Conservation (phyloP, 2,888 invertebrate genomes). For the Apotomis betuletana region DNA sequence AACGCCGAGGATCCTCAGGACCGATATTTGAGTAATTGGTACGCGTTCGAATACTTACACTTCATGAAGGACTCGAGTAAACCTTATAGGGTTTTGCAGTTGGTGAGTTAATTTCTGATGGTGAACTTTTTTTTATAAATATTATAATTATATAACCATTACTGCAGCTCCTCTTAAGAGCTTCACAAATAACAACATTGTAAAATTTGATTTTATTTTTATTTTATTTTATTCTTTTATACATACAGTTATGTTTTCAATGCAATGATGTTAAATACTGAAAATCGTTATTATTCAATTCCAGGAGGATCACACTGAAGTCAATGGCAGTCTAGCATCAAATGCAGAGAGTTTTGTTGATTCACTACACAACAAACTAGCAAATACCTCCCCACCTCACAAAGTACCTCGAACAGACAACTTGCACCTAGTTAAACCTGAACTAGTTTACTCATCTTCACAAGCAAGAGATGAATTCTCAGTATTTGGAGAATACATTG, state of each 20-base stretch:
- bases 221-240: no score
- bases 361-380: constrained; percentile 58
- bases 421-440: constrained; percentile 56
- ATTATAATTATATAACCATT: background rate
- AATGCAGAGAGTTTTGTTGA: constrained; percentile 55
- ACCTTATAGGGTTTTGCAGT: constrained; percentile 68
- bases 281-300: constrained; percentile 48
- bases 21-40: constrained; percentile 79
- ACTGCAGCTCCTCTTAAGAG: no score
- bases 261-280: background rate
- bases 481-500: constrained; percentile 84
- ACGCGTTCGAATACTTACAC: constrained; percentile 84
- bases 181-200: no score
- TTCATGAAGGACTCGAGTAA: constrained; percentile 84
- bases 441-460: constrained; percentile 53
- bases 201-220: no score
- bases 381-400: constrained; percentile 60
- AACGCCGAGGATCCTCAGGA: constrained; percentile 79
- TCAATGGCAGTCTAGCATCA: constrained; percentile 51
- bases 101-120: constrained; percentile 56
- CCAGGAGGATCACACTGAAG: constrained; percentile 64
- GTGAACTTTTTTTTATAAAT: background rate
- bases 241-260: no score
- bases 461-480: constrained; percentile 79
- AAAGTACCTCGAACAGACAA: constrained; percentile 63